These are phyloP conservation scores for Crotalus viridis DNA, from an alignment of 2,113 vertebrate species.

Conservation along the genomic window DNA sequence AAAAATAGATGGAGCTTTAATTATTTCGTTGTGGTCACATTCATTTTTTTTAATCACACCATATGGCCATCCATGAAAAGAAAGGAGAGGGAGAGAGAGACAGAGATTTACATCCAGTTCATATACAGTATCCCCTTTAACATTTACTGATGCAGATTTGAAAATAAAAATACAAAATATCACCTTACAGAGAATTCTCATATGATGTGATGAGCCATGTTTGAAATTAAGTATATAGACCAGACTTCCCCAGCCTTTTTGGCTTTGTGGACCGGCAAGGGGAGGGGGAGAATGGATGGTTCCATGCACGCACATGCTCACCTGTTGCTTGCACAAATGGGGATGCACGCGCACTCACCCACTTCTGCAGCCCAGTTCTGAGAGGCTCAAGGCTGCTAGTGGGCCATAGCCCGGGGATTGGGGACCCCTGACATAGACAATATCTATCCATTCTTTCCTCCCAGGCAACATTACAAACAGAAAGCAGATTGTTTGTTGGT, in stretches of 20 bases:
- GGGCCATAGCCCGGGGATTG: rapidly evolving
- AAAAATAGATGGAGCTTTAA: background rate
- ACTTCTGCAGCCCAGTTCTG: background rate
- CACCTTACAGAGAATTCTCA: background rate
- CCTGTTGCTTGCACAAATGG: background rate
- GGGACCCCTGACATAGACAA: background rate
- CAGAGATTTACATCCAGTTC: background rate
- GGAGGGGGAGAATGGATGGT: background rate
- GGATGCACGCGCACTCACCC: background rate
- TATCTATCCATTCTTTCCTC: background rate
- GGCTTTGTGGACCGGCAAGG: background rate
- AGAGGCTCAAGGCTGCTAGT: background rate
- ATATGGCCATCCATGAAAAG: background rate
- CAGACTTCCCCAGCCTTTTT: background rate
- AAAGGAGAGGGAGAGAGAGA: background rate
- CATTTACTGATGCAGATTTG: background rate
- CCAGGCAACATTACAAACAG: background rate
- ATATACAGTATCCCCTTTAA: background rate
- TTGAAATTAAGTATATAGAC: background rate
- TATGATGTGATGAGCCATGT: background rate
- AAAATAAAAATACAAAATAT: background rate
- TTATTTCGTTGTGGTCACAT: background rate
- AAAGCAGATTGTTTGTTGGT: background rate
- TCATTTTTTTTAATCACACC: background rate
- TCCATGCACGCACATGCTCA: background rate